Evolutionary conservation across 2,113 vertebrate species (phyloP).

Genomic region (Typhlomys cinereus): DNA sequence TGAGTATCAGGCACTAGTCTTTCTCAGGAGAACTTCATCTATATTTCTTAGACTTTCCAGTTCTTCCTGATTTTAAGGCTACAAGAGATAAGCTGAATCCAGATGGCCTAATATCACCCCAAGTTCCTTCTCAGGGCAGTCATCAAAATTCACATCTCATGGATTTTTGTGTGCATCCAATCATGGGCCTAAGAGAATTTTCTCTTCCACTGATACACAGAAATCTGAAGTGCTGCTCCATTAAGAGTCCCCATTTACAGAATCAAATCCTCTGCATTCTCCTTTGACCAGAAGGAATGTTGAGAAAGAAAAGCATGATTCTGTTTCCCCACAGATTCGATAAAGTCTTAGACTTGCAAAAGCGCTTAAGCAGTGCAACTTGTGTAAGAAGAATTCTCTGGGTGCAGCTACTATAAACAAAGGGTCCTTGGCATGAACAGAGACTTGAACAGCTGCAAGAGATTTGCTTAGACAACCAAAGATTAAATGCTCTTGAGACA

Average conservation of each 20-base stretch:
- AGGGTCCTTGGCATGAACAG: slow-evolving; percentile 69
- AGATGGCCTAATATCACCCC: not conserved
- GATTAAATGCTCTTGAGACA: slow-evolving; percentile 60
- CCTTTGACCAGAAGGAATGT: slow-evolving; percentile 70
- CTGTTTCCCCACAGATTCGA: slow-evolving; percentile 55
- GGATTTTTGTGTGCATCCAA: not conserved
- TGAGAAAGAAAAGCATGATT: slow-evolving; percentile 58
- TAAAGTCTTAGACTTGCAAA: slow-evolving; percentile 71
- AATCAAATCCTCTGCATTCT: slow-evolving; percentile 61
- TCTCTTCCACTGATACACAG: not conserved
- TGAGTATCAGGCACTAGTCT: not conserved
- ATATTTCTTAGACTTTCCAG: not conserved
- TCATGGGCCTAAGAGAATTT: not conserved
- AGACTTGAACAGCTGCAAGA: slow-evolving; percentile 75
- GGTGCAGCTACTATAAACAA: slow-evolving; percentile 78
- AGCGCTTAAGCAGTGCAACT: slow-evolving; percentile 63
- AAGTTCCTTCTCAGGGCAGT: not conserved
- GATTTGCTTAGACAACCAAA: slow-evolving; percentile 72
- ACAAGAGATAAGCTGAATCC: not conserved
- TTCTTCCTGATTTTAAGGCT: slow-evolving; percentile 28
- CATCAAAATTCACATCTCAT: not conserved
- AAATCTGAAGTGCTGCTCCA: not conserved
- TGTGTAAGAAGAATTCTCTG: slow-evolving; percentile 72
- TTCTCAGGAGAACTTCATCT: not conserved
- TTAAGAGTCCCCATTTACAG: slow-evolving; percentile 28